Evolutionary conservation across 2,797 vertebrate genomes (phyloP).

Genomic region (Clarias laeviceps): DNA sequence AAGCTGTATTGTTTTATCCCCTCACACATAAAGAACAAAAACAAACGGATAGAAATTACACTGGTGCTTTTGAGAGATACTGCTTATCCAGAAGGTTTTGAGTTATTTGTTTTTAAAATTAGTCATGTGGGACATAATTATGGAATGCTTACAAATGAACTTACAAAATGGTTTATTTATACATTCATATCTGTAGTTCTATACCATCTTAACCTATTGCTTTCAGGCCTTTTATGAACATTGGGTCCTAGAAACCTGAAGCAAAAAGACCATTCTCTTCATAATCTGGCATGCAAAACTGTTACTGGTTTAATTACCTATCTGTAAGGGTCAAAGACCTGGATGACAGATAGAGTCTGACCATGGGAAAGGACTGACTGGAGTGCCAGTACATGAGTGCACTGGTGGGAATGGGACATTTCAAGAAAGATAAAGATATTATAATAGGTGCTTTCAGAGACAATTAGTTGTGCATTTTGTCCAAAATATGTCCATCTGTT

Average conservation of each 20-base stretch:
- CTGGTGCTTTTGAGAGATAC: conserved; percentile 33
- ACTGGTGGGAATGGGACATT: conserved; percentile 42
- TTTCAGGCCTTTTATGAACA: not conserved
- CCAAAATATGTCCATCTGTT: conserved; percentile 66
- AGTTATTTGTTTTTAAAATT: conserved; percentile 38
- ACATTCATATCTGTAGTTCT: not conserved
- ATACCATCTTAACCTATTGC: conserved; percentile 1
- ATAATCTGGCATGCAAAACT: not conserved
- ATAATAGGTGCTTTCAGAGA: conserved; percentile 57
- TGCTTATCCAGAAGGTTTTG: conserved; percentile 18
- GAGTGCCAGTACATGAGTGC: conserved; percentile 34
- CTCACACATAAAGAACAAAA: conserved; percentile 39
- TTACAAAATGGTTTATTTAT: conserved; percentile 17
- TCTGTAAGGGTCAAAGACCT: conserved; percentile 3
- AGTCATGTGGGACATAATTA: conserved; percentile 15
- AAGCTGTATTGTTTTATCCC: conserved; percentile 66
- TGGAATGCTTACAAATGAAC: not conserved
- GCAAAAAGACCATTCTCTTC: not conserved
- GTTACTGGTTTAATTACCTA: conserved; percentile 17
- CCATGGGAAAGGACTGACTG: conserved; percentile 42
- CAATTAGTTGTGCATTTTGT: conserved; percentile 54
- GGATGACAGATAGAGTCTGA: conserved; percentile 17
- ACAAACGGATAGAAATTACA: conserved; percentile 51
- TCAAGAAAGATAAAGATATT: conserved; percentile 41
- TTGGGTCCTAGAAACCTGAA: not conserved